Base-by-base conservation (phyloP, 1,140 invertebrate genomes). In the Zaprionus africanus region DNA sequence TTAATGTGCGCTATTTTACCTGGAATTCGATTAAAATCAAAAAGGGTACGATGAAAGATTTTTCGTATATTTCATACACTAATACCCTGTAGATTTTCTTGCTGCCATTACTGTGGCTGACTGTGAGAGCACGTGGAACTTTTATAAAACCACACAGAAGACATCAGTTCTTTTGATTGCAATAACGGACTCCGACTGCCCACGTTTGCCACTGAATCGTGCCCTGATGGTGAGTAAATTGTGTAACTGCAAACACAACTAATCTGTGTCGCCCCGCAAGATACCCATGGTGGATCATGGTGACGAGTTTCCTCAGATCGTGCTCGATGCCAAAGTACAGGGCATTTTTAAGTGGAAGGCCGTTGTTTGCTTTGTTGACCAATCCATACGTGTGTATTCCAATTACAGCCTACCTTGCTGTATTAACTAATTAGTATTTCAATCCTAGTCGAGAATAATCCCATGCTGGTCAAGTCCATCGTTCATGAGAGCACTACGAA, bases 241-340 rank as follows among this genome's bases (percentile, higher is more conserved):
- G 3, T 51, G 13, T 5, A 36, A 43, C 34, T 41, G 3, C 19
- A 24, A 49, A 11, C 46, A 19, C 12, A 51, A 13, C 46, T 51
- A 51, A 51, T 51, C 19, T 11, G 9, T 1, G 11, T 24, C 28
- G 19, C n/a, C 12, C 34, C 13, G 4, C 19, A 56, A 92, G 92
- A 86, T 97, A 28, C 96, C 97, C 0, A 91, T 96, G 57, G 91
- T 95, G 4, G 91, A 93, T 1, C 92, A 93, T 4, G 95, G 96
- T 3, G 93, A 95, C 54, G 97, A 97, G 92, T 85, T 97, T 43
- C 94, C 96, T 0, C 97, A 97, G 93, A 92, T 97, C 5, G 87
- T 97, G 12, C 92, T 96, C 0, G 97, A 97, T 92, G 92, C 97
- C 15, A 94, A 96, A 70, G 94, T 94, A 5, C 93, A 92, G 6